Evolutionary conservation across 2,113 vertebrate species (phyloP), one percentile per base, ranked within the genome.

Genomic region (Alethe diademata): DNA sequence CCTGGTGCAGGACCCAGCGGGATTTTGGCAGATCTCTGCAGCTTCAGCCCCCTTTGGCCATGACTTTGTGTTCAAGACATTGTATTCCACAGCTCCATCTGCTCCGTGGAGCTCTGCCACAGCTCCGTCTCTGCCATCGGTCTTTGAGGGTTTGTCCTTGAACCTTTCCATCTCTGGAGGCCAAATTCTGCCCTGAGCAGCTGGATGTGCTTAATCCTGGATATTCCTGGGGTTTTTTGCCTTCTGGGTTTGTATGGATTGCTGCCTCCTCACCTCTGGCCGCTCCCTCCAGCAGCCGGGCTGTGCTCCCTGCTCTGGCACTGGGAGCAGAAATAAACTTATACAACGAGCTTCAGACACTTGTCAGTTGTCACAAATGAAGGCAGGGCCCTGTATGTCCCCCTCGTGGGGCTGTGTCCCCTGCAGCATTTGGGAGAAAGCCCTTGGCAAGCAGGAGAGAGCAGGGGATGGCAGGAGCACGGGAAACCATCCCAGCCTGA

Each of bases 271-370:
- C 50, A 11, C 20, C 58, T 29, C 33, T 1, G 2, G 56, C 2
- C 0, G 60, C 43, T 79, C 40, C 48, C 15, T 75, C 24, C 0
- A 0, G 53, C 72, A 51, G 51, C 13, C 1, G 1, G 48, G n/a
- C 58, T 33, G 29, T 3, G 47, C 57, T 51, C 26, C 56, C 89
- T n/a, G 28, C 64, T 40, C 22, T 8, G 10, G 36, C 82, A 54
- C 42, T 1, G 0, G 25, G 43, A 76, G 23, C n/a, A 33, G 48
- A 38, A 7, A 22, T 47, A 0, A 15, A 33, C 33, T 20, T 5
- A 3, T 12, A 19, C 38, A 76, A 3, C 2, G 51, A 73, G 51
- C 50, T 74, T 69, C n/a, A 48, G 48, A 43, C 92, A 31, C 35
- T 48, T 56, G 40, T 38, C 36, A 4, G 2, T 19, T 71, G 6